Evolutionary conservation across 2,888 invertebrate genomes (phyloP), one percentile per base, ranked within the genome.

Genomic region (Ommatoiulus sabulosus): DNA sequence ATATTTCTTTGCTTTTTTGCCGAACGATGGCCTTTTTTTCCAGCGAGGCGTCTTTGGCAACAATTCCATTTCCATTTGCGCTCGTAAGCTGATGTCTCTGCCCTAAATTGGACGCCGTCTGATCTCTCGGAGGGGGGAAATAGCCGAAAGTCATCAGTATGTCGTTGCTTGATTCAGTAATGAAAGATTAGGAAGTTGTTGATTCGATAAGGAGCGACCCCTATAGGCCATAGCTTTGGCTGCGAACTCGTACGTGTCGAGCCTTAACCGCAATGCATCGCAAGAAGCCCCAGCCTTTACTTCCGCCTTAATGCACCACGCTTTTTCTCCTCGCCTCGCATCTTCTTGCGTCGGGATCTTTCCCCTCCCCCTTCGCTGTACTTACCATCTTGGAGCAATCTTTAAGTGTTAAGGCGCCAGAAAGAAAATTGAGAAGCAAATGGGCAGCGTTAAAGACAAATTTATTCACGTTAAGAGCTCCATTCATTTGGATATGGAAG

Each of bases 141-240:
- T 80, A 10, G 80, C 80, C 80, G 80, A 80, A 80, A 80, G 80
- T 80, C 80, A 80, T 80, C 80, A 80, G 80, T 80, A 35, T 6
- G 80, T 80, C 80, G 35, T 80, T 80, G 35, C 24, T 80, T 35
- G 35, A 80, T 80, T 80, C 80, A 24, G 80, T 80, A 80, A 80
- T 80, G 80, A 80, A 80, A 80, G 80, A 80, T 80, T 80, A 80
- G 80, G 80, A 80, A 80, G 80, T 80, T 80, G 80, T 80, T 80
- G 24, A 80, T 80, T 80, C 80, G 80, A 80, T 80, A 80, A 80
- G 80, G 24, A 80, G 80, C 24, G 35, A 80, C 35, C 80, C 10
- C 6, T 8, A 46, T 5, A 8, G 46, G 6, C 46, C 52, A 7
- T 2, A 52, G 15, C 52, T 15, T 52, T 2, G 4, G 8, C 63